Evolutionary conservation across 2,797 vertebrate species (phyloP), one percentile per base, ranked within the genome.

Genomic region (Coccyzus lansbergi): DNA sequence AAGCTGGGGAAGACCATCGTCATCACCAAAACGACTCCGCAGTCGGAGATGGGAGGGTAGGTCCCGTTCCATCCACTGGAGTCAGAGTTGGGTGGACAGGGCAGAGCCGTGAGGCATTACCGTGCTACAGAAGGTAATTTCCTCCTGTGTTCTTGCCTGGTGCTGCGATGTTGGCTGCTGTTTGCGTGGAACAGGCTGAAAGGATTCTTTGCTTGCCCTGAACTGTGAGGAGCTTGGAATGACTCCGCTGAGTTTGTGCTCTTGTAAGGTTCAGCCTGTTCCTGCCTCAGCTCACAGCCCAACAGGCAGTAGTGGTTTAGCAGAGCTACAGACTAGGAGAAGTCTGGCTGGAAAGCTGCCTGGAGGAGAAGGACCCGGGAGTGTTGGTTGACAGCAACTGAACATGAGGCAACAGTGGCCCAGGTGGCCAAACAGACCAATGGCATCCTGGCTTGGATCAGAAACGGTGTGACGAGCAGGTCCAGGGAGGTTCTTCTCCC

Each of bases 1-100:
- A 99, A 99, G 96, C 98, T 99, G 97, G 99, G 99, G 15, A 99
- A 99, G 97, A 99, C 99, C 85, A 99, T 99, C 7, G 98, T 99
- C 96, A 99, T 99, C 97, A 99, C 99, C 31, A 99, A 99, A 97
- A 99, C 99, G 7, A 99, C 99, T 4, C 99, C 99, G 15, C 99
- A 99, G 96, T 99, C 99, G 5, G 99, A 99, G 97, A 99, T 99
- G 99, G 99, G 99, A 96, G 99, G 99, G 99, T 99, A 93, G 95
- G 98, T 94, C 12, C 1, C 24, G 15, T 3, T 19, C 26, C 60
- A 51, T 42, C 15, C 17, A 4, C 4, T 82, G 85, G 25, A 7
- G 9, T 49, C 49, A 15, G 25, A 29, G 26, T 25, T 11, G 46
- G 46, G 21, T 9, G 46, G 46, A 21, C 21, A 20, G 46, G 46